Base-by-base conservation (phyloP, 2,888 invertebrate genomes). In the Lamproptera curius region DNA sequence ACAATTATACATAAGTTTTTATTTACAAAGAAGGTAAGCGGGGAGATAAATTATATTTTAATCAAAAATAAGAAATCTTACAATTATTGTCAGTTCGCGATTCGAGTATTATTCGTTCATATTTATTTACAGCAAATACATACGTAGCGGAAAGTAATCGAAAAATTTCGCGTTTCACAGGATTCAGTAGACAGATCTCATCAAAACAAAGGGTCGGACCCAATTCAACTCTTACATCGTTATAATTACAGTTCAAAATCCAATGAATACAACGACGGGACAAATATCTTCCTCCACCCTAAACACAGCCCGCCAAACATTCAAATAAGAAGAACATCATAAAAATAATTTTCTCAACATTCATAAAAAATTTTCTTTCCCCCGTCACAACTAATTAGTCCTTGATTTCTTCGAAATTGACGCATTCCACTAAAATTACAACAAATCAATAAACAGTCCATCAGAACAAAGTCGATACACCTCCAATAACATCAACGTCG, bases 41-140 rank as follows among this genome's bases (percentile, higher is more conserved):
- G 70, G 63, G 57, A 56, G 63, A 76, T 73, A 79, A 83, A 80
- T 78, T 70, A 74, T 74, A 62, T 63, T 65, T 70, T 75, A 76
- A n/a, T n/a, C 71, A 69, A 71, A 62, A 62, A 64, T 31, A 76
- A 64, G 76, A 81, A 41, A 35, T 31, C 77, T 78, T 79, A 81
- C 72, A 72, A 61, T 86, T 87, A 87, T 87, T 87, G 87, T 87
- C 87, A 86, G 86, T 85, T 85, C 83, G 83, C 80, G 70, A 67
- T 78, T 75, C 79, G 86, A 87, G 85, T 87, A 86, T 86, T 80
- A 63, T 63, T 43, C 34, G 23, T 49, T 49, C 28, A 43, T 34
- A 31, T 46, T 59, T 61, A 81, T 63, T 65, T 62, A 62, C 67
- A 65, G 64, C 67, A 70, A n/a, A 72, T 70, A 51, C 58, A 61